phyloP scores from a whole-genome alignment of 1,140 invertebrate species.

The Magallana ariakensis region DNA sequence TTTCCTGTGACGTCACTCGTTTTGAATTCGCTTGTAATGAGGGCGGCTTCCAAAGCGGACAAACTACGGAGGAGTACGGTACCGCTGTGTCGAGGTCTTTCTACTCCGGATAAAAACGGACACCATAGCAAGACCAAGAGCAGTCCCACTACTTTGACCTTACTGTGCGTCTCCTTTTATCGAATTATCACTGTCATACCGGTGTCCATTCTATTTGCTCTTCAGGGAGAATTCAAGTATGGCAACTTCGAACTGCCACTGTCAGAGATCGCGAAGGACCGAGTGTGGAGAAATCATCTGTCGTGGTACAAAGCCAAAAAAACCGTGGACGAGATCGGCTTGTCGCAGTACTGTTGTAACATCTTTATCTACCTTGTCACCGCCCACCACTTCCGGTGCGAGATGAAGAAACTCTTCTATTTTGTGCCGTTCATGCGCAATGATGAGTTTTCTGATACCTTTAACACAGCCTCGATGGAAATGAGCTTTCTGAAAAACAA shows the following conservation, averaged over 20 bases:
- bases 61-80: conserved; percentile 35
- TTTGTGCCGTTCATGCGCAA: conserved; percentile 15
- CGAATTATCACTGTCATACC: conserved; percentile 54
- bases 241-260: conserved; percentile 20
- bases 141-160: conserved; percentile 48
- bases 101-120: background rate
- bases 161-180: conserved; percentile 56
- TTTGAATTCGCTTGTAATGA: conserved; percentile 65
- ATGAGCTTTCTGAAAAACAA: conserved; percentile 11
- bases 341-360: conserved; percentile 58
- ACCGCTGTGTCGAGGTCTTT: background rate
- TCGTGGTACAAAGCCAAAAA: conserved; percentile 47
- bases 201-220: conserved; percentile 47
- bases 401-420: conserved; percentile 43
- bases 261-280: conserved; percentile 38
- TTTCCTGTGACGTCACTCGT: conserved; percentile 66
- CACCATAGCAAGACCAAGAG: conserved; percentile 1
- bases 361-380: conserved; percentile 57
- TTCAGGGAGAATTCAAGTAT: conserved; percentile 37
- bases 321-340: conserved; percentile 51
- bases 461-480: conserved; percentile 4
- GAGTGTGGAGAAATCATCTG: conserved; percentile 48
- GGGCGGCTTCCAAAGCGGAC: conserved; percentile 41
- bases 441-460: background rate
- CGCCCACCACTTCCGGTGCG: conserved; percentile 47